These are phyloP conservation scores for Diogma glabrata DNA, from an alignment of 2,888 invertebrate genomes.

Conservation along the genomic window DNA sequence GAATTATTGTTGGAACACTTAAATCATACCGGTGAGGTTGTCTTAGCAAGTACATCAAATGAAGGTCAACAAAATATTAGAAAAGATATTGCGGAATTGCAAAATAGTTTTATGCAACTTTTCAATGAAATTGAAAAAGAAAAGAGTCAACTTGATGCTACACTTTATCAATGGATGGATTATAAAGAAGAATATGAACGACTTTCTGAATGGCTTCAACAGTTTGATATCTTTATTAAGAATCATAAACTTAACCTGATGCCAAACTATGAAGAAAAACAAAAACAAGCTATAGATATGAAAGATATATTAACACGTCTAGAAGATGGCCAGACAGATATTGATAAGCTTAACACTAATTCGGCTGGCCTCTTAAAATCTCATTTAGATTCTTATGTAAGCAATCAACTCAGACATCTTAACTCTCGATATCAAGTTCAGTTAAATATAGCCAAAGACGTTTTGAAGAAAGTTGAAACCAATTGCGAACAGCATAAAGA, in stretches of 20 bases:
- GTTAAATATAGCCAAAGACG: constrained; percentile 78
- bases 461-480: constrained; percentile 79
- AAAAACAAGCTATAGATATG: constrained; percentile 72
- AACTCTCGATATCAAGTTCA: constrained; percentile 84
- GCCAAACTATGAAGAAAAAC: constrained; percentile 69
- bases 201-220: constrained; percentile 84
- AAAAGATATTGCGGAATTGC: constrained; percentile 73
- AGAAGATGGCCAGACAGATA: constrained; percentile 66
- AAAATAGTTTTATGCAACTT: constrained; percentile 71
- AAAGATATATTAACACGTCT: constrained; percentile 63
- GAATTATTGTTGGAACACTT: constrained; percentile 77
- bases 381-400: constrained; percentile 76
- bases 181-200: constrained; percentile 89
- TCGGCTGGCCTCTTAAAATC: constrained; percentile 67
- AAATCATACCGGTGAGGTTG: constrained; percentile 77
- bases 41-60: constrained; percentile 68
- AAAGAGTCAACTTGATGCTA: constrained; percentile 70
- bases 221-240: constrained; percentile 81
- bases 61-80: constrained; percentile 69
- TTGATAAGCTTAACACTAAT: constrained; percentile 70
- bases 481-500: constrained; percentile 76
- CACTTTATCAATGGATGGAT: constrained; percentile 73
- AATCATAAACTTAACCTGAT: constrained; percentile 76
- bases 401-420: constrained; percentile 72
- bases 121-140: constrained; percentile 79